A percentile compares a stretch with the other conserved stretches of the same genome.
These are phyloP conservation scores for Falco biarmicus DNA, from an alignment of 2,797 vertebrate species.

Conservation along the genomic window DNA sequence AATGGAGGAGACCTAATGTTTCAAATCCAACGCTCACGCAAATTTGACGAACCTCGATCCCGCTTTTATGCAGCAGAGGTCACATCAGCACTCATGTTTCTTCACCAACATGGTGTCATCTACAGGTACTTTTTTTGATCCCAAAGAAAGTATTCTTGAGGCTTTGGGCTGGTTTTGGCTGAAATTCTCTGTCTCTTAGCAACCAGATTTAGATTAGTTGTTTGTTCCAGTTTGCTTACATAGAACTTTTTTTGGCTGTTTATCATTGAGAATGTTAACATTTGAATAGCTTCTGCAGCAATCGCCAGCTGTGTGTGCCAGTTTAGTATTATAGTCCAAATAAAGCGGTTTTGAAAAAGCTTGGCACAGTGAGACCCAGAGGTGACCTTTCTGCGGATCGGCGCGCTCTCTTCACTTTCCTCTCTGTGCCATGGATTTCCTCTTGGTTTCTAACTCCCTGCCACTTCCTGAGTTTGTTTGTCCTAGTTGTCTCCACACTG, in stretches of 20 bases:
- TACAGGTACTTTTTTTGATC: constrained; percentile 86
- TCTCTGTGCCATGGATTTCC: constrained; percentile 75
- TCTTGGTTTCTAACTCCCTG: constrained; percentile 70
- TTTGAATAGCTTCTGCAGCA: constrained; percentile 76
- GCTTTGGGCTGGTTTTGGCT: constrained; percentile 42
- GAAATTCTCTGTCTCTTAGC: constrained; percentile 66
- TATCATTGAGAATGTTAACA: constrained; percentile 77
- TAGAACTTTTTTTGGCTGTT: constrained; percentile 72
- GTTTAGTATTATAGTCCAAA: constrained; percentile 78
- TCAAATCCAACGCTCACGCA: constrained; percentile 96
- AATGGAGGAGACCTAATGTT: constrained; percentile 98
- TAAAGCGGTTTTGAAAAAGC: constrained; percentile 65
- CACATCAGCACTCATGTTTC: constrained; percentile 97
- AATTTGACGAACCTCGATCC: constrained; percentile 95
- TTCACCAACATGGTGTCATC: constrained; percentile 93
- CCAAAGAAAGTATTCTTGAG: constrained; percentile 26
- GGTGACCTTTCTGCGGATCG: constrained; percentile 71
- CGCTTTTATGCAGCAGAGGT: constrained; percentile 96
- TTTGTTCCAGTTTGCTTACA: constrained; percentile 77
- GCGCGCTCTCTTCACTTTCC: constrained; percentile 74
- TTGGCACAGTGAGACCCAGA: constrained; percentile 66
- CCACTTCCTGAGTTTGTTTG: constrained; percentile 85
- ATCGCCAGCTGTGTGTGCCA: constrained; percentile 77
- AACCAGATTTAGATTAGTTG: constrained; percentile 70
- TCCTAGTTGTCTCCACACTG: constrained; percentile 75